phyloP scores from a whole-genome alignment of 2,113 vertebrate species.

The Aramus guarauna region DNA sequence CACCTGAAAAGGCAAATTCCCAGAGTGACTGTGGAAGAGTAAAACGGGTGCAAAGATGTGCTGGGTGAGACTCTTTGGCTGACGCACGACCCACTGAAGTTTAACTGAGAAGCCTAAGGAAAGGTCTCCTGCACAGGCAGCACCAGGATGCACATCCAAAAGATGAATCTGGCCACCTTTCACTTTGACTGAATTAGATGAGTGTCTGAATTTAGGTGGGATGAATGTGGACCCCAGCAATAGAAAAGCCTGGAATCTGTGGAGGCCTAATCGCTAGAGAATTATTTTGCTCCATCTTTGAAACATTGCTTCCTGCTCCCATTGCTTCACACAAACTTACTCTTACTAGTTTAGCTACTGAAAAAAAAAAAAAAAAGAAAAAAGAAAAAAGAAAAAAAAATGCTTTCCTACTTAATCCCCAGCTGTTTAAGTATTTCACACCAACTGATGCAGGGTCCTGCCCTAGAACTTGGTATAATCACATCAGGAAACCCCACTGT shows the following conservation, averaged over 20 bases:
- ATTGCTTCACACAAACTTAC: neutral
- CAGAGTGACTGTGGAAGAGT: neutral
- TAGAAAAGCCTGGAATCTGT: neutral
- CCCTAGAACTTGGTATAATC: neutral
- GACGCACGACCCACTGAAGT: neutral
- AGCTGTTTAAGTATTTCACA: neutral
- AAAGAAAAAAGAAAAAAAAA: neutral
- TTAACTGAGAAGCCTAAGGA: neutral
- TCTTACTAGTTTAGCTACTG: neutral
- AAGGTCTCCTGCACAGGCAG: neutral
- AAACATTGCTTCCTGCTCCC: neutral
- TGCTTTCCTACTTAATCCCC: neutral
- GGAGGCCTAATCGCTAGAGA: neutral
- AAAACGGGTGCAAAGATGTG: neutral
- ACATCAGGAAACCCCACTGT: neutral
- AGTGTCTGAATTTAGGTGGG: neutral
- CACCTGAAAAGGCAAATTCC: neutral
- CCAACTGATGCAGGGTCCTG: neutral
- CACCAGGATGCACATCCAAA: neutral
- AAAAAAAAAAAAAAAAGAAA: neutral
- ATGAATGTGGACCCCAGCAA: neutral
- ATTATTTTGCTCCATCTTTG: neutral
- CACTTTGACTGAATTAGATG: neutral
- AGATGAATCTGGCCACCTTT: neutral
- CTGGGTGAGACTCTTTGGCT: neutral